Base-by-base conservation (phyloP, 2,888 invertebrate genomes). In the Orchesellides sinensis region DNA sequence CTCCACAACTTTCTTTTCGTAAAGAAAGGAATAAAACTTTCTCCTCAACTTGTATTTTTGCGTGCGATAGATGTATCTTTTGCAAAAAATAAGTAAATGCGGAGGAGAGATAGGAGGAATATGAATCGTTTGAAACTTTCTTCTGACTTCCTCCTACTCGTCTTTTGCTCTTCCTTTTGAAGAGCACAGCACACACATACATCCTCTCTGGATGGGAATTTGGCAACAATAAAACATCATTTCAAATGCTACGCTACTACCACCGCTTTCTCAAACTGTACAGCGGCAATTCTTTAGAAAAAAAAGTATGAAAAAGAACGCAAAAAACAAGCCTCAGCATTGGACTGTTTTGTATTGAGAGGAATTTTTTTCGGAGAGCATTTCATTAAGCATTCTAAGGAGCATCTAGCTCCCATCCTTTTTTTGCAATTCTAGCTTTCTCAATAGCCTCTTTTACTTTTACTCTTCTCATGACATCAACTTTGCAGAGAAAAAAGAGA, bases 351-450 rank as follows among this genome's bases (percentile, higher is more conserved):
- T 12, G 35, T 12, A 12, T 35, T 8, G 54, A 54, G 25, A 49
- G 21, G 23, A 21, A 54, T 25, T 21, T 54, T 32, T 59, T 32
- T 17, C 59, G n/a, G n/a, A 59, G 59, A 32, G 69, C 69, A 21
- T 54, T 69, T 69, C 69, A 69, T 69, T 69, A 69, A 27, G 14
- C 12, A 69, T 69, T 69, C 69, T 21, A 49, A 32, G 69, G 69
- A 69, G 69, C 69, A 54, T 68, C 54, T 35, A 66, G 14, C 32
- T 54, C 19, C 32, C 69, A 52, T 69, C 17, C 54, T 59, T 66
- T 54, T 54, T 59, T 29, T 32, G n/a, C 59, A 27, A 29, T 59
- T 59, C 29, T 32, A 54, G 54, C 32, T 59, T 59, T 59, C 59
- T 59, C 59, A 59, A 59, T 59, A 59, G 59, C 59, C 59, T 49